Evolutionary conservation across 2,888 invertebrate genomes (phyloP), one percentile per base, ranked within the genome.

Genomic region (Pristionchus maxplancki): DNA sequence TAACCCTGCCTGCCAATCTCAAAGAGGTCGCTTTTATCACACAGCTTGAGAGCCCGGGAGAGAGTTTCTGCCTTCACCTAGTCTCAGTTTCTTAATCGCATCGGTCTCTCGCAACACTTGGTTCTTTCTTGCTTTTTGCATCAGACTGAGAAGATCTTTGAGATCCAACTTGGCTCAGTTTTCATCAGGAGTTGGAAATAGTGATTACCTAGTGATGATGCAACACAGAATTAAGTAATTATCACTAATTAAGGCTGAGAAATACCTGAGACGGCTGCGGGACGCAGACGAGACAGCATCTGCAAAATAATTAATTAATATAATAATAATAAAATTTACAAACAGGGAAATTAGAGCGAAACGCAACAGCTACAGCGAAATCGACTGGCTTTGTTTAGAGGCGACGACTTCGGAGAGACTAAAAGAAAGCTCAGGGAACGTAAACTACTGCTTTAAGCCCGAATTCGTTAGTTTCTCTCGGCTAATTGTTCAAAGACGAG

Each of bases 191-290:
- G n/a, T n/a, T n/a, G n/a, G n/a, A n/a, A n/a, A n/a, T n/a, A n/a
- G n/a, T n/a, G n/a, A n/a, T 24, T 58, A 1, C 58, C 3, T 24
- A 53, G 24, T 24, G n/a, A 20, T 6, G 71, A 20, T 71, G 9
- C 20, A 71, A 37, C 37, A 6, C 20, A 3, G 1, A 24, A 58
- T n/a, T n/a, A 71, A 2, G 37, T 71, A 20, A 31, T 37, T 37
- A 31, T 71, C 13, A 71, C 20, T 24, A 71, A 71, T 71, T 31
- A 37, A 58, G 24, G n/a, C n/a, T 37, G 37, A 71, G 37, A 20
- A 37, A 20, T 40, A 71, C 71, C 71, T 71, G 71, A 71, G 71
- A 71, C 71, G 34, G 71, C 37, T 37, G 71, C 37, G 71, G 71
- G 71, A 20, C 71, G 71, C 37, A 71, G 71, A 5, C 71, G 71